phyloP scores from a whole-genome alignment of 2,113 vertebrate genomes.

The Osmerus eperlanus region DNA sequence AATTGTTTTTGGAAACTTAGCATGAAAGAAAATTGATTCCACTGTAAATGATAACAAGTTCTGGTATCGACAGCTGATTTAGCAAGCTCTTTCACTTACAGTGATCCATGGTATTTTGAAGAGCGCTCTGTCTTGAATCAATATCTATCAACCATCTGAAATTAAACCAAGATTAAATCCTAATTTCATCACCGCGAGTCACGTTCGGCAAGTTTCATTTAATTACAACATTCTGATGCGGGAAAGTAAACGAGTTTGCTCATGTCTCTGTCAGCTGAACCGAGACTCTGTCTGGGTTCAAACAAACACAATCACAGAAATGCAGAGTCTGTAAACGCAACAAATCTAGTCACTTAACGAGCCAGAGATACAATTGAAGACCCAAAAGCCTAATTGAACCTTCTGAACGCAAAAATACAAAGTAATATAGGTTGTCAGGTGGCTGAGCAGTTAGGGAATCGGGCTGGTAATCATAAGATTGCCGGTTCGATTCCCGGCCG shows the following conservation, averaged over 20 bases:
- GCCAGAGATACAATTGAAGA: no score
- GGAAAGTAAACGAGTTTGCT: slow-evolving; percentile 77
- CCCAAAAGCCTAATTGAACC: no score
- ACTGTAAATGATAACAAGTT: slow-evolving; percentile 52
- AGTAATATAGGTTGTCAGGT: background rate
- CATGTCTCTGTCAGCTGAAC: slow-evolving; percentile 82
- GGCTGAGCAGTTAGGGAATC: no score
- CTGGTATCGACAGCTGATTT: slow-evolving; percentile 50
- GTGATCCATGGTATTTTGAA: slow-evolving; percentile 59
- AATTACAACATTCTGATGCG: slow-evolving; percentile 78
- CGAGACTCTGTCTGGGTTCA: slow-evolving; percentile 55
- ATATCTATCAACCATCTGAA: slow-evolving; percentile 87
- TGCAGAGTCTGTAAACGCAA: slow-evolving; percentile 2
- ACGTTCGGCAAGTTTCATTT: slow-evolving; percentile 56
- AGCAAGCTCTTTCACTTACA: slow-evolving; percentile 36
- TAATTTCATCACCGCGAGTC: slow-evolving; percentile 51
- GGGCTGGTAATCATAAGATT: no score
- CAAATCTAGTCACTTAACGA: background rate
- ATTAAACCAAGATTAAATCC: slow-evolving; percentile 84
- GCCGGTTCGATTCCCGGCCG: no score
- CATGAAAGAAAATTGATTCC: slow-evolving; percentile 50
- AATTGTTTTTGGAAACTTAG: slow-evolving; percentile 52
- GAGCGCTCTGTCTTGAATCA: slow-evolving; percentile 81
- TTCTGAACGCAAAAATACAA: background rate
- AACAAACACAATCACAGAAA: slow-evolving; percentile 36